Evolutionary conservation across 2,888 invertebrate species (phyloP), one percentile per base, ranked within the genome.

Genomic region (Mactromeris polynyma): DNA sequence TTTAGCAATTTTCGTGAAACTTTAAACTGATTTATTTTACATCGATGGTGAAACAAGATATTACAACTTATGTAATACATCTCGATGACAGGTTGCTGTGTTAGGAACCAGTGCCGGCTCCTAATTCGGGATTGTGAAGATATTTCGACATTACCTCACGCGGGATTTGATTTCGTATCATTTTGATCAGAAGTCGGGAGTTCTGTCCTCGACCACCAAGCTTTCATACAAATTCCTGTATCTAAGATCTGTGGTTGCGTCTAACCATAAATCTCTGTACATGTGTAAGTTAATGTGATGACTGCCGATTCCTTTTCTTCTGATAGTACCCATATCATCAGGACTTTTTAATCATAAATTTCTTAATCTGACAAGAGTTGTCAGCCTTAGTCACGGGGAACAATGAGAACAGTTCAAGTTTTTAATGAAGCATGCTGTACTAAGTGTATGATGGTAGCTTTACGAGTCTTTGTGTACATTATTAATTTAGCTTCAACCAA

Each of bases 381-480:
- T 36, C 73, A 73, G 19, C 19, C 73, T 33, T 33, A 33, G 36
- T 33, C 54, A 78, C 38, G 54, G n/a, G 1, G 78, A 78, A 84
- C 82, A 86, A 77, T 86, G 36, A 51, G 38, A 81, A 69, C 58
- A 38, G 31, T 88, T 88, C 9, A 80, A 51, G 31, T 73, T 40
- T 84, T 88, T 88, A 88, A 88, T 88, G 83, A 84, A 88, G 69
- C 73, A 40, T 80, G 40, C 81, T 40, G 33, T 78, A 42, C 51
- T 82, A 58, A 54, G 33, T 77, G 46, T 84, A 88, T 88, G 80
- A 80, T 84, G 87, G 87, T 79, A 73, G n/a, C 38, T 79, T 84
- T 84, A 88, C 83, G 79, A 81, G 78, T 73, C 87, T 88, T 88
- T 88, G 87, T 88, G 81, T 64, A 81, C 69, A 38, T 73, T 78